Evolutionary conservation across 1,140 invertebrate species (phyloP), one percentile per base, ranked within the genome.

Genomic region (Acromyrmex charruanus): DNA sequence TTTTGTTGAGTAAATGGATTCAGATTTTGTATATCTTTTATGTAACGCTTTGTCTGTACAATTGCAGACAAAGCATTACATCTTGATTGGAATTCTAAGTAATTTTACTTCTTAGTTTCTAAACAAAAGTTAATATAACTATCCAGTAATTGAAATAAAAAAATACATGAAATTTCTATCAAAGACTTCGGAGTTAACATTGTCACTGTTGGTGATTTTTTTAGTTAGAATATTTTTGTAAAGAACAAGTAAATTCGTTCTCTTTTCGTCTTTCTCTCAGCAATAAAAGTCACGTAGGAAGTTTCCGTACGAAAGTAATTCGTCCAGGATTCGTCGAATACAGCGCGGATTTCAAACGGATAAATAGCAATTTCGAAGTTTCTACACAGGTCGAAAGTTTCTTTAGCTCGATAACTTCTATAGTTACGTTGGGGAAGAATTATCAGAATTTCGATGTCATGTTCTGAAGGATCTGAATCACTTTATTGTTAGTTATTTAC

Each of bases 391-490:
- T 21, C 18, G 28, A 74, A 75, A 75, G 69, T 84, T 75, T 74
- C 18, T 51, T 9, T 7, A 61, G 55, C 18, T 75, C 69, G 39
- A 75, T 75, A 84, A 75, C 69, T 84, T 84, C 25, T 12, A 44
- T 71, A 63, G n/a, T 35, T 21, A 39, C n/a, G 10, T 58, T 28
- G 7, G 1, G n/a, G 14, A 61, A 75, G 39, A 75, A 84, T 84
- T 84, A 84, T 14, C 39, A 63, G 80, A 84, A 63, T 61, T 74
- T 72, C n/a, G 55, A 74, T 25, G 69, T 61, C 44, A 10, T 82
- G 28, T 31, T 75, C 12, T 31, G n/a, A 51, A 44, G 49, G 25
- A 61, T 39, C 18, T n/a, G 25, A 65, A 18, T 31, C 10, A 2
- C 1, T 10, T 28, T 74, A 44, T 84, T 61, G 18, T n/a, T 80